Base-by-base conservation (phyloP, 2,113 vertebrate genomes). In the Poecile atricapillus region DNA sequence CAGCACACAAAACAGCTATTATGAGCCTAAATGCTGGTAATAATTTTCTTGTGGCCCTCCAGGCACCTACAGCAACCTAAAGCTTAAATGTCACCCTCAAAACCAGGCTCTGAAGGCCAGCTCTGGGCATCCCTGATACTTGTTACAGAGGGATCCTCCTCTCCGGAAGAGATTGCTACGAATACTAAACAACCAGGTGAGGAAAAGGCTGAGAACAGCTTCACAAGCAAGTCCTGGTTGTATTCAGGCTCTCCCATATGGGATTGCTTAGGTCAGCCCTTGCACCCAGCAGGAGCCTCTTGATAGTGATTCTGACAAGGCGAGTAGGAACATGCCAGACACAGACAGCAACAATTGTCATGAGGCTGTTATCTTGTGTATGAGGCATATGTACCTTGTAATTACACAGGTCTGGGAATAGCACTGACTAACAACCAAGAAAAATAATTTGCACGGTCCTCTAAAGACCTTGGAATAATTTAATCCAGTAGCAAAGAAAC, bases 401-500 rank as follows among this genome's bases (percentile, higher is more conserved):
- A 81, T 86, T 92, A 93, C 85, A 92, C 49, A 71, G 63, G 90
- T 70, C 85, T 64, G 58, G 56, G 69, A 96, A 90, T 0, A 86
- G 44, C 23, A 56, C 20, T 30, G 65, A 90, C 79, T 86, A 96
- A 95, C 60, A 81, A 90, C 47, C 76, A 94, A 49, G 92, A 70
- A 90, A 89, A 88, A 86, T 56, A 67, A 95, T 88, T 86, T 95
- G 68, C 79, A 86, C 2, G 19, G 79, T 90, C 31, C 37, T 90
- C 64, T 53, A 53, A 88, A 95, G 83, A 91, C 76, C 52, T n/a
- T 56, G 58, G 80, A 73, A 59, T 64, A 33, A 25, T 86, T 92
- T 75, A 96, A 94, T 80, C 56, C 64, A 47, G 22, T 2, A 67
- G 87, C 52, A 97, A 93, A 85, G 87, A 65, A 88, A 86, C 35